Percentiles rank a stretch among this genome's conserved stretches.
phyloP scores from a whole-genome alignment of 2,888 invertebrate genomes.

The Drosophila cracens region DNA sequence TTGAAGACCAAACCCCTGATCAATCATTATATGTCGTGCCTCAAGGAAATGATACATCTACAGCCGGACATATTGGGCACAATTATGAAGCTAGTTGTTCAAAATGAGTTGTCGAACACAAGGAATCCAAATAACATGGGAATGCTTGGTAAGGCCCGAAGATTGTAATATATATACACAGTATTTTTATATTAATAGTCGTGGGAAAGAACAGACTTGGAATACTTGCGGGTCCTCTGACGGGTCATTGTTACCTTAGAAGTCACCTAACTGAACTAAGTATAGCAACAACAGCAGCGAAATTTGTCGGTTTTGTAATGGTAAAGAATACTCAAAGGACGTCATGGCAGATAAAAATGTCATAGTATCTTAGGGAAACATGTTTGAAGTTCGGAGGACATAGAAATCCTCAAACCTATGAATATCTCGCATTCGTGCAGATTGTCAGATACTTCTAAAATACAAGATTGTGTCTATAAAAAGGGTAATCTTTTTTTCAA shows the following conservation, averaged over 20 bases:
- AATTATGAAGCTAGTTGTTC: conserved; percentile 95
- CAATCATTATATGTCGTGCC: conserved; percentile 94
- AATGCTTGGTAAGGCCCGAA: conserved; percentile 87
- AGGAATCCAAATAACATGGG: conserved; percentile 98
- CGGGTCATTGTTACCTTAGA: neutral
- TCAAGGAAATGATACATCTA: conserved; percentile 95
- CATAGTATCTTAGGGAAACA: neutral
- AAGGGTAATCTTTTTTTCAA: no score
- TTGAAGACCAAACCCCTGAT: conserved; percentile 97
- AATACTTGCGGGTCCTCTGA: neutral
- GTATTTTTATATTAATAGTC: neutral
- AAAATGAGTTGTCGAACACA: conserved; percentile 96
- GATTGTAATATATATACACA: neutral
- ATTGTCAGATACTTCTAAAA: no score
- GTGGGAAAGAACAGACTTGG: neutral
- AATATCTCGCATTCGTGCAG: neutral
- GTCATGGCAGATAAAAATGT: neutral
- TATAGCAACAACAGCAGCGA: neutral
- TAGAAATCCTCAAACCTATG: neutral
- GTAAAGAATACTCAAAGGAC: neutral
- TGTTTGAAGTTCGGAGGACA: neutral
- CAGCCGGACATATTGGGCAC: conserved; percentile 94
- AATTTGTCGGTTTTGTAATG: neutral
- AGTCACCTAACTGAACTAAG: neutral
- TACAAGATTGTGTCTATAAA: no score